Base-by-base conservation (phyloP, 2,797 vertebrate species). In the Gorsachius magnificus region DNA sequence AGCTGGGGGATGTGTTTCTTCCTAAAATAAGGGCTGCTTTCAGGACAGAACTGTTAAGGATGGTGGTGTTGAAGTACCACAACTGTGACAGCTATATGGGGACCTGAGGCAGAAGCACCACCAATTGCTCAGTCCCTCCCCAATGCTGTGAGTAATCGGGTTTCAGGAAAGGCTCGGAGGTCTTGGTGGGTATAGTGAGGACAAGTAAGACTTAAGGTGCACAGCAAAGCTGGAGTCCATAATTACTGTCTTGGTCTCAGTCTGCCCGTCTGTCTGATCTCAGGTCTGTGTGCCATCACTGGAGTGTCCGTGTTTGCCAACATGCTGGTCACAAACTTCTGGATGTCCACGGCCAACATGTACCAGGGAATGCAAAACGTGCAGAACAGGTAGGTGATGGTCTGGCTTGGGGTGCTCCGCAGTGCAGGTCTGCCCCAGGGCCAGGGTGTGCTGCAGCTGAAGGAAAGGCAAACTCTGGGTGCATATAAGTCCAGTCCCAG, bases 261-360 rank as follows among this genome's bases (percentile, higher is more conserved):
- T 25, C 19, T 36, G 25, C 41, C 26, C 54, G 77, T 35, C 84
- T 95, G 18, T 96, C 72, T 61, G 31, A 10, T 35, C 60, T 29
- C 83, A 99, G 99, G 99, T 57, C 93, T 99, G 38, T 99, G 99
- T 94, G 98, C 98, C 50, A 99, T 99, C 35, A 98, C 98, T 9
- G 99, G 99, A 6, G 99, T 99, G 74, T 99, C 99, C 0, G 98
- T 99, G 87, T 99, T 99, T 91, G 99, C 99, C 72, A 99, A 99
- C 97, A 98, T 99, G 98, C 97, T 99, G 72, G 99, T 99, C 91
- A 99, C 99, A 87, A 99, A 99, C 95, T 99, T 99, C 95, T 98
- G 98, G 98, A 98, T 98, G 98, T 98, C 98, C 70, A 98, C 98
- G 8, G 96, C 97, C 29, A 97, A 41, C 91, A 98, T 98, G 97